phyloP scores from a whole-genome alignment of 2,888 invertebrate species.

The Hipparchia semele region DNA sequence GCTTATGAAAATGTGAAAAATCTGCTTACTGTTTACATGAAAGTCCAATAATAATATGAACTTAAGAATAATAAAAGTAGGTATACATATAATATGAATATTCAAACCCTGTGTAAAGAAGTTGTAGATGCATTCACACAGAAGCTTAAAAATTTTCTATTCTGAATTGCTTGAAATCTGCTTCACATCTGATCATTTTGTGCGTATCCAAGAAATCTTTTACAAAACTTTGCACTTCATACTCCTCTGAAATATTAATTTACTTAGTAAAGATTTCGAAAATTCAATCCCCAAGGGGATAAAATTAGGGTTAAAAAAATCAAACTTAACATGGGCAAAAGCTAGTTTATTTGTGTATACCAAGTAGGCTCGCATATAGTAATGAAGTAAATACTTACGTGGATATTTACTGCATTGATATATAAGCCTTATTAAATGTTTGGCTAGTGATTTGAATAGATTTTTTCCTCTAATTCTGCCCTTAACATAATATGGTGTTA shows the following conservation, averaged over 20 bases:
- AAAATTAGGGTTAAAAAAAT: too few relatives aligned
- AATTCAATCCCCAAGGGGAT: too few relatives aligned
- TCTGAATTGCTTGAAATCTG: constrained; percentile 72
- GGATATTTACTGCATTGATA: constrained; percentile 82
- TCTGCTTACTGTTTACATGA: too few relatives aligned
- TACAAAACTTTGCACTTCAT: constrained; percentile 78
- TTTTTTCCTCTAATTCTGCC: constrained; percentile 83
- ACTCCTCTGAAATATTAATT: constrained; percentile 72
- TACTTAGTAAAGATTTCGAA: too few relatives aligned
- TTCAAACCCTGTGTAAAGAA: not conserved
- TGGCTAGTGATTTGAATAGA: constrained; percentile 84
- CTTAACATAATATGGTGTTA: constrained; percentile 85
- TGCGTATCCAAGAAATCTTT: constrained; percentile 78
- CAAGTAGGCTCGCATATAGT: not conserved
- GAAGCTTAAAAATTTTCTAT: constrained; percentile 60
- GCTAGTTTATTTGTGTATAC: not conserved
- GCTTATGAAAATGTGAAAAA: too few relatives aligned
- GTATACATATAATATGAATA: not conserved
- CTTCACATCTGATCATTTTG: constrained; percentile 76
- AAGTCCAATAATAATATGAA: not conserved
- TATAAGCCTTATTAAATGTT: constrained; percentile 83
- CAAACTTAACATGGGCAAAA: not conserved
- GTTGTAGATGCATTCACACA: constrained; percentile 5
- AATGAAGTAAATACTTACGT: constrained; percentile 59
- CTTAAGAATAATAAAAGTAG: not conserved